phyloP scores from a whole-genome alignment of 2,113 vertebrate species.

The Onychostruthus taczanowskii region DNA sequence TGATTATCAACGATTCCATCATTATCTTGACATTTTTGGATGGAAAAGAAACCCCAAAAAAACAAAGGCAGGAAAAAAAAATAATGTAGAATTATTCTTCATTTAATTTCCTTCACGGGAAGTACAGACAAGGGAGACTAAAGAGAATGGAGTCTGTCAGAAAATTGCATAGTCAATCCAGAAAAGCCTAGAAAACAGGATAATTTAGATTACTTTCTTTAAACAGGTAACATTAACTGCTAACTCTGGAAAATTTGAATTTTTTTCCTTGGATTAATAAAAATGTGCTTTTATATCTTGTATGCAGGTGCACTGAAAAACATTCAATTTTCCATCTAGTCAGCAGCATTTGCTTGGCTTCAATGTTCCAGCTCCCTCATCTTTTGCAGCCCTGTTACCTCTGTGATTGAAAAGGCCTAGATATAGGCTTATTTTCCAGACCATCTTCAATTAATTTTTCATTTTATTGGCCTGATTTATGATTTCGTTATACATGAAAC shows the following conservation, averaged over 20 bases:
- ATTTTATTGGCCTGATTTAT: not conserved
- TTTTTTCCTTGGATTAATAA: not conserved
- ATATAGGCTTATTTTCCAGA: not conserved
- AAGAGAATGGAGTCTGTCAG: not conserved
- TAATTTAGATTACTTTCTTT: not conserved
- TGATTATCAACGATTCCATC: not conserved
- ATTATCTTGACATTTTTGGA: not conserved
- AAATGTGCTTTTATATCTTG: not conserved
- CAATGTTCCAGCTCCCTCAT: accelerated
- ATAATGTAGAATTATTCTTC: not conserved
- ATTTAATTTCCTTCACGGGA: not conserved
- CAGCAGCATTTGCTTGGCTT: not conserved
- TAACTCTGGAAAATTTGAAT: not conserved
- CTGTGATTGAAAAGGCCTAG: not conserved
- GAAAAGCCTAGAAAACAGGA: not conserved
- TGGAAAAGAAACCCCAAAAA: too few species aligned
- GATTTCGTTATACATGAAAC: not conserved
- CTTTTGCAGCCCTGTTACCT: not conserved
- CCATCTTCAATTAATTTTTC: not conserved
- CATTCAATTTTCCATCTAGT: not conserved
- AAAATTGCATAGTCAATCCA: not conserved
- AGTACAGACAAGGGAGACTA: not conserved
- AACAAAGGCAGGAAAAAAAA: not conserved
- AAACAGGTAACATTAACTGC: not conserved
- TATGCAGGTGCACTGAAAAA: not conserved